Conservation (phyloP, 2,113 vertebrate genomes). For the Nothocercus julius region DNA sequence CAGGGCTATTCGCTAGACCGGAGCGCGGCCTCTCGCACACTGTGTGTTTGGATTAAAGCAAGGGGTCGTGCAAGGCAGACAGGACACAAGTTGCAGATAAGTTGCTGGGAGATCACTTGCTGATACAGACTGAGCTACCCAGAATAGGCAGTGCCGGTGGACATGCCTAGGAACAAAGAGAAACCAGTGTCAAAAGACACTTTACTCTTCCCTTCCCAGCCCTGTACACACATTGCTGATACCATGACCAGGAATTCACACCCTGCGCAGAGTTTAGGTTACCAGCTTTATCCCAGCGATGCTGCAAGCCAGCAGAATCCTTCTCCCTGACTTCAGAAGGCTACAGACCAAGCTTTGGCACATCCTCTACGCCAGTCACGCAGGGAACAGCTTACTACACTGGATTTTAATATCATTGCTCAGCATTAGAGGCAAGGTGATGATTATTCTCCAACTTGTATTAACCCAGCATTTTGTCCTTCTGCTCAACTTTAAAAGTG, state of each 20-base stretch:
- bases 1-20: background rate
- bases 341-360: background rate
- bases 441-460: background rate
- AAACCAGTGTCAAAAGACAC: background rate
- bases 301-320: background rate
- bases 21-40: background rate
- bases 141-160: background rate
- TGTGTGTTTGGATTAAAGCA: accelerated
- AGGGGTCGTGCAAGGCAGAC: background rate
- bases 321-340: background rate
- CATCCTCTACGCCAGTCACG: background rate
- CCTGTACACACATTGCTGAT: accelerated
- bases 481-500: background rate
- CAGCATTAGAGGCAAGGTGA: background rate
- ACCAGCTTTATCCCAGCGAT: background rate
- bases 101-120: background rate
- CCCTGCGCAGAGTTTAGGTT: background rate
- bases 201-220: accelerated
- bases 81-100: background rate
- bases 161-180: background rate
- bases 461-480: background rate
- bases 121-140: background rate
- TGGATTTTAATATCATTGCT: background rate
- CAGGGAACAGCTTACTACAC: background rate
- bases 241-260: accelerated